These are phyloP conservation scores for Phrynocephalus guinanensis DNA, from an alignment of 2,797 vertebrate genomes.

Conservation along the genomic window DNA sequence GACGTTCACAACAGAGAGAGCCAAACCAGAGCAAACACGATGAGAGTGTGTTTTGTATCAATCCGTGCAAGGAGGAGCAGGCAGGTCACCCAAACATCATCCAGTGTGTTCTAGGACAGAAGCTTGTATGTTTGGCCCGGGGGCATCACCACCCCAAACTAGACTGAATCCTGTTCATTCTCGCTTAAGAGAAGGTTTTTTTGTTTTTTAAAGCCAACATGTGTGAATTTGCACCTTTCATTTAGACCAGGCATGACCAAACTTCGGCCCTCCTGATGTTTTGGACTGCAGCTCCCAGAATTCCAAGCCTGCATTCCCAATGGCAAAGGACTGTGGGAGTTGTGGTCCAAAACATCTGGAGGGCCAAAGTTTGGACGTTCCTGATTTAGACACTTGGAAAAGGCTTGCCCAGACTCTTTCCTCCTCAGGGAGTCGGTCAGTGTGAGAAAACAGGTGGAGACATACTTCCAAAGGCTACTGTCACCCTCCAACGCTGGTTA, in stretches of 20 bases:
- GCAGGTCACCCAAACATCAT: conserved; percentile 3
- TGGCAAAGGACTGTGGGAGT: no score
- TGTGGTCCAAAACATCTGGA: no score
- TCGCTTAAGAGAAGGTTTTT: not conserved
- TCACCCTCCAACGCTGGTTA: not conserved
- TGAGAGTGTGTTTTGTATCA: accelerated
- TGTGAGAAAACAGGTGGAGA: not conserved
- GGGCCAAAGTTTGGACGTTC: no score
- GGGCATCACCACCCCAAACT: not conserved
- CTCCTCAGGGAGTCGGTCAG: not conserved
- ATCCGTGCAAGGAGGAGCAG: conserved; percentile 36
- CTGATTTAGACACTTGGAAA: not conserved
- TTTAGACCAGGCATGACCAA: not conserved
- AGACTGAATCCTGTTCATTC: not conserved
- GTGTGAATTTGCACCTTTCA: not conserved
- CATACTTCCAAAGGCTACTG: not conserved
- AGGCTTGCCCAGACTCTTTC: not conserved
- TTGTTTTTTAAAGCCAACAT: not conserved
- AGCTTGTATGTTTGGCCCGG: not conserved
- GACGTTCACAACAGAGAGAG: not conserved
- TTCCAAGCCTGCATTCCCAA: no score
- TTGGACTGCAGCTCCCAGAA: no score
- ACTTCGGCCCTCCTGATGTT: no score
- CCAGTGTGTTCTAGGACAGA: not conserved
- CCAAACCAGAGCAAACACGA: not conserved